A percentile compares a stretch with the other conserved stretches of the same genome.
phyloP scores from a whole-genome alignment of 2,113 vertebrate genomes.

The Hippocampus abdominalis region DNA sequence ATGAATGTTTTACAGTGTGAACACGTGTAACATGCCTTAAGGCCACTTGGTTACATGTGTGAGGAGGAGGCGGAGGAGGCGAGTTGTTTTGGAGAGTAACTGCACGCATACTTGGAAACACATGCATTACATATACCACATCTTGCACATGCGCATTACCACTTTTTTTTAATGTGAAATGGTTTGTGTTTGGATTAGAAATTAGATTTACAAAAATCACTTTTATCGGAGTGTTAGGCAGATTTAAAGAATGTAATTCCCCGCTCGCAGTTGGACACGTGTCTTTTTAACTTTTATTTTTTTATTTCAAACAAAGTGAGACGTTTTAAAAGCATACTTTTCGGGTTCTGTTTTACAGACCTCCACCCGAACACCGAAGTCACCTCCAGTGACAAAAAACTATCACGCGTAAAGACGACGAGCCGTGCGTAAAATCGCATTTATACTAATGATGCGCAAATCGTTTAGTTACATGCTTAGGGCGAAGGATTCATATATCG shows the following conservation, averaged over 20 bases:
- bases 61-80: conserved; percentile 11
- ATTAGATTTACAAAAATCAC: background rate
- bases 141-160: background rate
- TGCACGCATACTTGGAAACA: background rate
- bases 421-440: too few relatives aligned
- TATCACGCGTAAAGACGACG: too few relatives aligned
- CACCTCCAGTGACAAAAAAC: too few relatives aligned
- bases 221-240: background rate
- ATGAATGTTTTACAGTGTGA: conserved; percentile 47
- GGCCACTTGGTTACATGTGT: conserved; percentile 44
- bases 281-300: background rate
- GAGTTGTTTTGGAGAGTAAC: conserved; percentile 4
- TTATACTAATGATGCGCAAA: too few relatives aligned
- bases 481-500: too few relatives aligned
- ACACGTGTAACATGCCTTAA: conserved; percentile 56
- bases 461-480: too few relatives aligned
- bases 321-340: too few relatives aligned
- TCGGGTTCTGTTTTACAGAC: too few relatives aligned
- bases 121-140: background rate
- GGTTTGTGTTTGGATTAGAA: background rate
- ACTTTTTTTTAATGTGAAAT: background rate
- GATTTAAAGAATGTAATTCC: background rate
- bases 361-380: too few relatives aligned
- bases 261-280: background rate
- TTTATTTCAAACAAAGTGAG: background rate